A percentile compares a stretch with the other conserved stretches of the same genome.
These are phyloP conservation scores for Osmoderma eremita DNA, from an alignment of 2,888 invertebrate genomes.

Conservation along the genomic window DNA sequence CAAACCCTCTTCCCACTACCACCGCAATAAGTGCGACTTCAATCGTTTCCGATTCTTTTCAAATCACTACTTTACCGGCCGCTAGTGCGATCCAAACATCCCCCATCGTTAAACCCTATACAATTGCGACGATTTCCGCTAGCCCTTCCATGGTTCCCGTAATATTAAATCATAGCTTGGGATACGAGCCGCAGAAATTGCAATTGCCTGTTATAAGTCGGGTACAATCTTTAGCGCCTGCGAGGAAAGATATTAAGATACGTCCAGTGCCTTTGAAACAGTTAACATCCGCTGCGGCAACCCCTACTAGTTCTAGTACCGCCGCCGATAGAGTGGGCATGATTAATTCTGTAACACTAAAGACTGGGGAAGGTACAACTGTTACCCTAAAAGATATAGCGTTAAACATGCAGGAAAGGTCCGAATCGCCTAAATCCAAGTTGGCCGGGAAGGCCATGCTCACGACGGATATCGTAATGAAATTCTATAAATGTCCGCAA, in stretches of 20 bases:
- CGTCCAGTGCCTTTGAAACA: constrained; percentile 26
- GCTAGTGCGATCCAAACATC: constrained; percentile 1
- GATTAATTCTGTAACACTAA: neutral
- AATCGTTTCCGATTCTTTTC: neutral
- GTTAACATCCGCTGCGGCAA: neutral
- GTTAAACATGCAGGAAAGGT: constrained; percentile 33
- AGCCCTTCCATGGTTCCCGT: neutral
- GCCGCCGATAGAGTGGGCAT: too few species aligned
- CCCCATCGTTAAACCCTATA: neutral
- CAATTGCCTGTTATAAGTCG: constrained; percentile 15
- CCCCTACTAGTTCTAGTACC: neutral
- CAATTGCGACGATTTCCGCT: neutral
- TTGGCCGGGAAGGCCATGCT: constrained; percentile 59
- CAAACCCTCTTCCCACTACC: neutral
- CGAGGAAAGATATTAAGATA: constrained; percentile 20
- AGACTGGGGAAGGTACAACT: neutral
- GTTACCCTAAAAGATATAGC: constrained; percentile 35
- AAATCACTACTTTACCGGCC: neutral
- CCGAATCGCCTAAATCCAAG: constrained; percentile 47
- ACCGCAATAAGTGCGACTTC: neutral
- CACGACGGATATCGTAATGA: constrained; percentile 58
- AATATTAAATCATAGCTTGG: constrained; percentile 8
- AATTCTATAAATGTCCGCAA: constrained; percentile 69
- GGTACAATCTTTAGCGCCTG: constrained; percentile 28
- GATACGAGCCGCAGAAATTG: neutral